Evolutionary conservation across 2,888 invertebrate species (phyloP).

Genomic region (Eucriotettix oculatus): DNA sequence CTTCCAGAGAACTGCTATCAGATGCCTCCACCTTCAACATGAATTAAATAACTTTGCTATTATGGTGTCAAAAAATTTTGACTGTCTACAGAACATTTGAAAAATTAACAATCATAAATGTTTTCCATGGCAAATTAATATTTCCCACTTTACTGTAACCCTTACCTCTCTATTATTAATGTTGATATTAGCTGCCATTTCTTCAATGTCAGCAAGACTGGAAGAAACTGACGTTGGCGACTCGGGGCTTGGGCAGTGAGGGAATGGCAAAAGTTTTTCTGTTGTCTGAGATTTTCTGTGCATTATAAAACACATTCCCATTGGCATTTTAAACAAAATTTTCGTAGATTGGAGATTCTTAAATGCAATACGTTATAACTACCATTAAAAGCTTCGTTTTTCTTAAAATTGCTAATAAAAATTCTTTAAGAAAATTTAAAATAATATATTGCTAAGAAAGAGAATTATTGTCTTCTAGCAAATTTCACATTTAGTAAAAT

Average conservation of each 20-base stretch:
- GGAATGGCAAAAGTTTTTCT: conserved; percentile 12
- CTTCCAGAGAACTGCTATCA: conserved; percentile 21
- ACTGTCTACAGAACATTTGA: too few relatives aligned
- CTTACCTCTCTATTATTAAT: conserved; percentile 6
- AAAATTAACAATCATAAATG: conserved; percentile 3
- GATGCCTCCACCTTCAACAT: conserved; percentile 16
- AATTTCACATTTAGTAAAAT: neutral
- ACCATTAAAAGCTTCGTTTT: too few relatives aligned
- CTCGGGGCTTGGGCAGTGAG: conserved; percentile 9
- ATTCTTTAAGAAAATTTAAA: neutral
- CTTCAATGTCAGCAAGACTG: conserved; percentile 14
- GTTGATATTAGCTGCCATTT: conserved; percentile 13
- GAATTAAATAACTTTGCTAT: too few relatives aligned
- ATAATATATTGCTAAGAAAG: neutral
- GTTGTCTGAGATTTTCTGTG: conserved; percentile 15
- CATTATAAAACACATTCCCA: neutral
- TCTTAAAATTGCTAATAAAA: too few relatives aligned
- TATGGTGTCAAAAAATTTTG: too few relatives aligned
- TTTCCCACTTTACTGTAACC: conserved; percentile 7
- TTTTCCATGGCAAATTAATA: conserved; percentile 9
- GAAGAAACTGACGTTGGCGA: conserved; percentile 13
- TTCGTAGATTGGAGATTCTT: too few relatives aligned
- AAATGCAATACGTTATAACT: too few relatives aligned
- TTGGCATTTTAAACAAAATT: too few relatives aligned
- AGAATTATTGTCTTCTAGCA: neutral